phyloP scores from a whole-genome alignment of 2,888 invertebrate species.

The Steromphala cineraria region DNA sequence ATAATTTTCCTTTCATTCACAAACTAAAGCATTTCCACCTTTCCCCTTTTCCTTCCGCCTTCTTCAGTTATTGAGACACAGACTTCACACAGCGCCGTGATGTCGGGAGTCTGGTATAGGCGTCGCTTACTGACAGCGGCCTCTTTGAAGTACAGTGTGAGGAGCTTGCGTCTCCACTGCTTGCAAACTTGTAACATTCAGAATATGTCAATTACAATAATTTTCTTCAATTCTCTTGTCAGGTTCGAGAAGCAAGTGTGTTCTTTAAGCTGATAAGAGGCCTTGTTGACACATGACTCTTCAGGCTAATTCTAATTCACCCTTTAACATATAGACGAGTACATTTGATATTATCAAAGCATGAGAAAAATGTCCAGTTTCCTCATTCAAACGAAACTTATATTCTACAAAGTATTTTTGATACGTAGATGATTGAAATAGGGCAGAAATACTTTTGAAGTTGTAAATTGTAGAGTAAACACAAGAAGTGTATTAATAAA shows the following conservation, averaged over 20 bases:
- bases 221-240: background rate
- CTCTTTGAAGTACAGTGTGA: background rate
- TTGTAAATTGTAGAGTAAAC: no score
- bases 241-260: background rate
- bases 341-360: no score
- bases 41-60: background rate
- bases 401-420: no score
- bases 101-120: slow-evolving; percentile 1
- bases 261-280: background rate
- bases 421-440: no score
- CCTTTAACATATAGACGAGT: no score
- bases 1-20: background rate
- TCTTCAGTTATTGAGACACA: background rate
- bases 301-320: no score
- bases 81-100: slow-evolving; percentile 1
- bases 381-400: no score
- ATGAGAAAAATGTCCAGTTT: no score
- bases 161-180: background rate
- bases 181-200: background rate
- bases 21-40: background rate
- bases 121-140: background rate
- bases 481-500: no score
- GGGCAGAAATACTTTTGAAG: no score
- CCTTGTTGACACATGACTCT: no score
- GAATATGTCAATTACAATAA: background rate